Base-by-base conservation (phyloP, 2,888 invertebrate species). In the Habroteleia sp. region DNA sequence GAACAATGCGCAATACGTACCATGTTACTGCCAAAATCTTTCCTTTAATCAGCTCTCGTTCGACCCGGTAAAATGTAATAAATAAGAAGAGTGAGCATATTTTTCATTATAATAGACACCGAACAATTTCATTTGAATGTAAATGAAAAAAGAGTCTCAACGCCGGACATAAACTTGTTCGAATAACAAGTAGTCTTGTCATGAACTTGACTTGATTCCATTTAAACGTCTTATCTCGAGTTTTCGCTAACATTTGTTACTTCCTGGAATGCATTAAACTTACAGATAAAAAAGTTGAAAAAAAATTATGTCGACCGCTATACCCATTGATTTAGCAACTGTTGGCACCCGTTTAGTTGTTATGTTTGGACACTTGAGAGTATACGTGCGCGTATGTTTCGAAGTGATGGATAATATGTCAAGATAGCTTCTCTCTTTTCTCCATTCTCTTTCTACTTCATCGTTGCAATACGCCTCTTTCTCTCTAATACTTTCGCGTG, bases 381-480 rank as follows among this genome's bases (percentile, higher is more conserved):
- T 81, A 80, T n/a, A n/a, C n/a, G n/a, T 79, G 78, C 71, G 80
- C 83, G 79, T 82, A 80, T 71, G 79, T 78, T 81, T 68, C 82
- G 48, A 79, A 81, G 84, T 87, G 87, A 87, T 87, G 84, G 85
- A 87, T 85, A 83, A 84, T 77, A 80, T 78, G 79, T 81, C 78
- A 77, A 72, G 79, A 79, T 79, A 79, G 75, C 78, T 78, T 74
- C 78, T 74, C 76, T 72, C 65, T 76, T 77, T 75, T 77, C 78
- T 72, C 62, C 77, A 50, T 46, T 72, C 77, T 71, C 74, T 79
- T 80, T 80, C 63, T 50, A 42, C 54, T 56, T 73, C 46, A 42
- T 62, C 71, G 50, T 27, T 73, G 65, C 71, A 41, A 50, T 72
- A 44, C 35, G 68, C 75, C 77, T 62, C 39, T 68, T 52, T 74